These are phyloP conservation scores for Pangasius sanitwongsei DNA, from an alignment of 2,797 vertebrate genomes.

Conservation along the genomic window DNA sequence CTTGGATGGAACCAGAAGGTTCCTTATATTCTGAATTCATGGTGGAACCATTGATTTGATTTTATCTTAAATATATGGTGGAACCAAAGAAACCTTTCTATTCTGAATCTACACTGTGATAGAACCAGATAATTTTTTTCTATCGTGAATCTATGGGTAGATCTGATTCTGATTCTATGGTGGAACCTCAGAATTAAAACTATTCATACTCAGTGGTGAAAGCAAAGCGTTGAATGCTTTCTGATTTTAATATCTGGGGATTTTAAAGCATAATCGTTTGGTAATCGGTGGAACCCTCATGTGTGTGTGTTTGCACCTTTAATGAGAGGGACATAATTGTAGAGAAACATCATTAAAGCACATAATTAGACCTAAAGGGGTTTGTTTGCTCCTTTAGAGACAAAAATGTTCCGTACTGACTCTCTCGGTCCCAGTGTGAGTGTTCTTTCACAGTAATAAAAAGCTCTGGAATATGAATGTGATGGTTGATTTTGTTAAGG, in stretches of 20 bases:
- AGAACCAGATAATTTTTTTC: not conserved
- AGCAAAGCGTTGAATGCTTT: not conserved
- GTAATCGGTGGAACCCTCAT: not conserved
- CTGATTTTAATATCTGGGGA: constrained; percentile 5
- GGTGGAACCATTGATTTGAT: not conserved
- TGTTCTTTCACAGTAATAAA: not conserved
- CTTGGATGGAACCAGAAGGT: not conserved
- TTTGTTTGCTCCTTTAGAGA: constrained; percentile 19
- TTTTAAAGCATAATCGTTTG: constrained; percentile 6
- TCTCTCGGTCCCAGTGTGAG: not conserved
- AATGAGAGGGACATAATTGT: constrained; percentile 3
- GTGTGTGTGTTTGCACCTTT: constrained; percentile 10
- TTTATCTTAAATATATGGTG: not conserved
- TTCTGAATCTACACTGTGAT: not conserved
- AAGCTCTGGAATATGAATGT: constrained; percentile 2
- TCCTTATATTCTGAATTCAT: not conserved
- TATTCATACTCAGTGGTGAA: not conserved
- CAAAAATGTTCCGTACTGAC: not conserved
- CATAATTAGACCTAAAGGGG: constrained; percentile 22
- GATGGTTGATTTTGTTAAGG: not conserved
- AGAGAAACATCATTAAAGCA: constrained; percentile 1
- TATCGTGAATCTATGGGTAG: not conserved
- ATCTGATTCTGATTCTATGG: constrained; percentile 1
- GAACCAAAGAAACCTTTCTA: not conserved
- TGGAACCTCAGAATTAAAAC: constrained; percentile 1